Base-by-base conservation (phyloP, 2,113 vertebrate genomes). In the Ciconia boyciana region DNA sequence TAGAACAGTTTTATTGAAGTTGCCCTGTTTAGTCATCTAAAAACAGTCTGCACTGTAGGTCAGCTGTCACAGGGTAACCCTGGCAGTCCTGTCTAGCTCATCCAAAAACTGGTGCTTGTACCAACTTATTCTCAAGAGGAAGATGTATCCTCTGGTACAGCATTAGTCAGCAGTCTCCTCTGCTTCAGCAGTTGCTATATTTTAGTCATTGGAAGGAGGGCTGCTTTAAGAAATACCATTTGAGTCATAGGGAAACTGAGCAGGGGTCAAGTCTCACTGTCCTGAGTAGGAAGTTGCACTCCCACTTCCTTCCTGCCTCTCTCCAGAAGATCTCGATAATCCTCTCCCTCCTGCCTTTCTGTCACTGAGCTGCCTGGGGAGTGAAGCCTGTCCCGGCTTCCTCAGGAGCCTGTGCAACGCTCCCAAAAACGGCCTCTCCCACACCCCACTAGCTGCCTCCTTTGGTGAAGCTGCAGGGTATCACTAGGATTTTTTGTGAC, bases 171-270 rank as follows among this genome's bases (percentile, higher is more conserved):
- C 90, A 88, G 19, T 79, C 75, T 74, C 64, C 64, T 80, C 43
- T 93, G 43, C 71, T 74, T 92, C 76, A 90, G 75, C 69, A 83
- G 62, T 46, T 94, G 62, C 70, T 92, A 68, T 86, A 68, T 89
- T 92, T 87, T 76, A 70, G 46, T 69, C 78, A 74, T 11, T 83
- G 58, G 66, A 93, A 92, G 74, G 44, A 93, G 34, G 46, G 58
- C 31, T 96, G 89, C 89, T 89, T 95, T 79, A 93, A 96, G 89
- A 95, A 97, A 94, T 80, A 91, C 18, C 62, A 79, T 65, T 94
- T 97, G 94, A 95, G 81, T 94, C 94, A 94, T 7, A 79, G 52
- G 77, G 70, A 87, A 91, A 85, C 70, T 57, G 61, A 94, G 76
- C 81, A 79, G 39, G 32, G 81, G 94, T 95, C 91, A 94, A 76